Evolutionary conservation across 2,113 vertebrate genomes (phyloP), one percentile per base, ranked within the genome.

Genomic region (Nesospiza acunhae): DNA sequence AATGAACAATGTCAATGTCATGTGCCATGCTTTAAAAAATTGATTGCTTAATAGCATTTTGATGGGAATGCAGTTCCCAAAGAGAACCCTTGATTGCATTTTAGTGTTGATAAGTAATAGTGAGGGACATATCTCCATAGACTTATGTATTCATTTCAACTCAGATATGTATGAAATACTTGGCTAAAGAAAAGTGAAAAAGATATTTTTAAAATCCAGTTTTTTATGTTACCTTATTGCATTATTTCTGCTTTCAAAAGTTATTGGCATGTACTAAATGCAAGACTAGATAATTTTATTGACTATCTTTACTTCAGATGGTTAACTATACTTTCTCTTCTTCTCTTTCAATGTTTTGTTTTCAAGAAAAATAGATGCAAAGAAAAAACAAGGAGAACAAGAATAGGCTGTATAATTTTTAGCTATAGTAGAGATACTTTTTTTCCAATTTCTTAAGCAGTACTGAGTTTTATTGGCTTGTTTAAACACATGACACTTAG

Each of bases 21-120:
- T 76, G 17, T 76, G 35, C 60, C 33, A 27, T 17, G 41, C 30
- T 75, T 95, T 95, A 93, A 96, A 96, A 93, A 95, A 92, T 87
- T 92, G 59, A 96, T 78, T 87, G 11, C 42, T 83, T 83, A 90
- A 87, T 87, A 90, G 39, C 49, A 86, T 78, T 92, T 95, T 93
- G 41, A 88, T 88, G 30, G 41, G 22, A 95, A 87, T 75, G 79
- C 47, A 44, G 23, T 76, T 91, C 70, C 49, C 49, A 47, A 9
- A 77, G 66, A 68, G 22, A 5, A 63, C 69, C 37, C 69, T 81
- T 84, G 55, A 84, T 74, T 95, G 46, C 33, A 66, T 96, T 97
- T 94, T 82, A 75, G 60, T 69, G 52, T 87, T 93, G 66, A 66
- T 62, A 92, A 82, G 19, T 75, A 83, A 42, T 37, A 87, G 44